Conservation (phyloP, 2,797 vertebrate species). For the Gambusia yucatana region DNA sequence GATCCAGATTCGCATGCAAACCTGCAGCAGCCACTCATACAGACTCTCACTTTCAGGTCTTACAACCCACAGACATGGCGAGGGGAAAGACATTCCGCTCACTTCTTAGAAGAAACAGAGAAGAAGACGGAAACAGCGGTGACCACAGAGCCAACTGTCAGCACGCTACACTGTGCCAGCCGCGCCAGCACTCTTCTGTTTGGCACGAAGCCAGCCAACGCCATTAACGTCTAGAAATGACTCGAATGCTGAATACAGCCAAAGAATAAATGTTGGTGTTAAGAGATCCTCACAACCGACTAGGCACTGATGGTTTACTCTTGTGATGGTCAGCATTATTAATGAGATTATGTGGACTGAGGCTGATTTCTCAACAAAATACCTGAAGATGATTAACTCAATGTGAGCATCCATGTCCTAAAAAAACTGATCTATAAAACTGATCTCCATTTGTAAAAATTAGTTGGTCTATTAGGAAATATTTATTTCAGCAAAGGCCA, state of each 20-base stretch:
- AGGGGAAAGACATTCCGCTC: constrained; percentile 9
- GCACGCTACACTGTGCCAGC: constrained; percentile 56
- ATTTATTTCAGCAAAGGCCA: not conserved
- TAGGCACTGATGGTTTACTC: not conserved
- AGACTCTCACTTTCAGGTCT: constrained; percentile 22
- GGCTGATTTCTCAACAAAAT: not conserved
- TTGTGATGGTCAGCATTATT: not conserved
- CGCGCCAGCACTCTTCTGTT: constrained; percentile 15
- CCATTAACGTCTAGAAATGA: not conserved
- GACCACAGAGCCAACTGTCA: constrained; percentile 66
- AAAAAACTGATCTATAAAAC: not conserved
- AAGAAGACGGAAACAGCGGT: constrained; percentile 39
- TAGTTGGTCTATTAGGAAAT: not conserved
- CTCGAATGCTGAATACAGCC: not conserved
- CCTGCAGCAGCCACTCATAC: not conserved
- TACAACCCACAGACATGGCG: constrained; percentile 37
- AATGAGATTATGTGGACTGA: not conserved
- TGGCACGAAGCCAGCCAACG: not conserved
- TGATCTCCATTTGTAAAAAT: not conserved
- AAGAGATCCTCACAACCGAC: not conserved
- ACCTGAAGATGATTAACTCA: not conserved
- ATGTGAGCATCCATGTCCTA: not conserved
- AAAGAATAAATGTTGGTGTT: not conserved
- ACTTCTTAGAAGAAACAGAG: constrained; percentile 38
- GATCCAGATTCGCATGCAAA: constrained; percentile 19